Percentiles rank a stretch among this genome's conserved stretches.
Evolutionary conservation across 2,113 vertebrate genomes (phyloP).

Genomic region (Callithrix jacchus): DNA sequence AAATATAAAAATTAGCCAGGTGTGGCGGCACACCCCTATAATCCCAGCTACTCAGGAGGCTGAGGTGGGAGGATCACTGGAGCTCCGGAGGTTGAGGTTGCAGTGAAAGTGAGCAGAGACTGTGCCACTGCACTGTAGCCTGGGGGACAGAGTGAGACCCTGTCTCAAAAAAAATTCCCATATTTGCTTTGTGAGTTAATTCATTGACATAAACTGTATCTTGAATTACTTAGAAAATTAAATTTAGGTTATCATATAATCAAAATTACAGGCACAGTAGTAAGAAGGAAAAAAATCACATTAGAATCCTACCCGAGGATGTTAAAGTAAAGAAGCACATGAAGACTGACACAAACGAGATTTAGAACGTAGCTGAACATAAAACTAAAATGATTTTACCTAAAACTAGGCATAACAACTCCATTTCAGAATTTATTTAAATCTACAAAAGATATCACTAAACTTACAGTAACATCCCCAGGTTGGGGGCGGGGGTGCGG

Average conservation of each 20-base stretch:
- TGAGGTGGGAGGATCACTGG: no score
- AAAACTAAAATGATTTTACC: conserved; percentile 45
- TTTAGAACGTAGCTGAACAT: conserved; percentile 22
- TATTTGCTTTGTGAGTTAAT: conserved; percentile 26
- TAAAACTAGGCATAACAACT: conserved; percentile 17
- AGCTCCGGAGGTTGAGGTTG: no score
- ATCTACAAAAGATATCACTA: not conserved
- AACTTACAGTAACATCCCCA: not conserved
- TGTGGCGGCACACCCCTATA: no score
- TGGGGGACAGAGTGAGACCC: no score
- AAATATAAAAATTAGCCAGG: not conserved
- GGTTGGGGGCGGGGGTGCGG: no score
- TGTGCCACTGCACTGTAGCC: no score
- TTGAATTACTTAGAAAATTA: conserved; percentile 50
- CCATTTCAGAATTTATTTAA: conserved; percentile 30
- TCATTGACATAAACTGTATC: conserved; percentile 27
- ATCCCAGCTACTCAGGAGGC: no score
- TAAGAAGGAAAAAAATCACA: conserved; percentile 44
- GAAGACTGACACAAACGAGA: conserved; percentile 17
- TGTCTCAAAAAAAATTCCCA: conserved; percentile 20
- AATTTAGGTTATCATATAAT: conserved; percentile 42
- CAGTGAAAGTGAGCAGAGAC: no score
- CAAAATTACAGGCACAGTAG: not conserved
- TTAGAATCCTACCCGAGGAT: conserved; percentile 26
- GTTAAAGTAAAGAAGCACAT: conserved; percentile 36